A percentile compares a stretch with the other conserved stretches of the same genome.
Conservation (phyloP, 2,113 vertebrate species). For the Anoura caudifer region DNA sequence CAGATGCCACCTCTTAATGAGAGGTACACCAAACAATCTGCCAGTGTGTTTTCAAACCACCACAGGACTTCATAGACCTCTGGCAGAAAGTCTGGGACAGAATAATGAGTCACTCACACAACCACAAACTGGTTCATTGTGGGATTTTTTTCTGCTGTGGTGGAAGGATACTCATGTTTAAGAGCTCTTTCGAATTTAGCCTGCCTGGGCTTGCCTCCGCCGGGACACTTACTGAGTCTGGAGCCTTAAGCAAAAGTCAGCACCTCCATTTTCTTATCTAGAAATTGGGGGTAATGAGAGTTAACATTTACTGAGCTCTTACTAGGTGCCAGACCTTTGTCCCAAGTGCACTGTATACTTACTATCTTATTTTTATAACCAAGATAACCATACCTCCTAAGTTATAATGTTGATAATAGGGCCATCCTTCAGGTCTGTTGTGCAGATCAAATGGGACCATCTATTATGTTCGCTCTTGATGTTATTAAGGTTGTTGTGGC, state of each 20-base stretch:
- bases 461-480: background rate
- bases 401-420: background rate
- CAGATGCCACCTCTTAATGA: background rate
- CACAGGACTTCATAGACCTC: background rate
- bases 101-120: constrained; percentile 40
- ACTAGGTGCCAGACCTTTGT: background rate
- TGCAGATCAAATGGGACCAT: background rate
- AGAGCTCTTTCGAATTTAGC: background rate
- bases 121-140: constrained; percentile 29
- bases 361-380: background rate
- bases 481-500: background rate
- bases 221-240: background rate
- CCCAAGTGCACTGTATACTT: background rate
- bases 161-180: background rate
- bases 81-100: constrained; percentile 31
- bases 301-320: background rate
- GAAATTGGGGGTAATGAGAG: background rate
- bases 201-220: background rate
- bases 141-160: background rate
- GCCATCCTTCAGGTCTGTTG: background rate
- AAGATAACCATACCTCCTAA: background rate
- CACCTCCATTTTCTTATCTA: background rate
- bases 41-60: constrained; percentile 7
- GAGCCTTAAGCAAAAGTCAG: background rate
- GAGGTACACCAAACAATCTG: background rate